phyloP scores from a whole-genome alignment of 2,888 invertebrate species.

The Zelleria hepariella region DNA sequence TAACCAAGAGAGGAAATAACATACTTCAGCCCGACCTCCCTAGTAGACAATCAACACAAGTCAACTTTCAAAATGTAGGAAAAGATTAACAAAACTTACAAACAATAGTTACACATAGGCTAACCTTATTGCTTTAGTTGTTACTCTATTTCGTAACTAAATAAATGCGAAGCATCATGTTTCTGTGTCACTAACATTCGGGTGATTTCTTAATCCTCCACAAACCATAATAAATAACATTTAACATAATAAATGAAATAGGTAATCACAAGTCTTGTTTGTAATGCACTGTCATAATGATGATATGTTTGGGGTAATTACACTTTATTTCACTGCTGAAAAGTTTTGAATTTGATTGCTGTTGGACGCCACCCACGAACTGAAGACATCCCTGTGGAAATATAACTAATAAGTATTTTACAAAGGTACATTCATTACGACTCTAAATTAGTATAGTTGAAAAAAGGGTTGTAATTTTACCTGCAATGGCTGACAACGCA shows the following conservation, averaged over 20 bases:
- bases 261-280: not conserved
- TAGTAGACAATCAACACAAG: too few relatives aligned
- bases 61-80: not conserved
- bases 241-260: not conserved
- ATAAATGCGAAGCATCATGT: not conserved
- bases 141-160: not conserved
- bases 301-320: constrained; percentile 1
- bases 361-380: constrained; percentile 90
- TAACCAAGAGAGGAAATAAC: too few relatives aligned
- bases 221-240: constrained; percentile 2
- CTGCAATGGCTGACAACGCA: constrained; percentile 97
- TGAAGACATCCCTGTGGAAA: constrained; percentile 87
- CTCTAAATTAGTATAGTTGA: too few relatives aligned
- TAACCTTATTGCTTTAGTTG: not conserved
- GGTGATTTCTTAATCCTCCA: too few relatives aligned
- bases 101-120: not conserved
- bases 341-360: constrained; percentile 84
- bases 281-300: not conserved
- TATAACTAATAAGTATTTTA: not conserved
- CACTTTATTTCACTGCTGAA: constrained; percentile 77
- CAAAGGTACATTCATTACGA: too few relatives aligned
- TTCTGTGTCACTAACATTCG: not conserved
- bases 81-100: not conserved
- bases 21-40: too few relatives aligned
- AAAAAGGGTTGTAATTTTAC: too few relatives aligned